Base-by-base conservation (phyloP, 2,113 vertebrate species). In the Boleophthalmus pectinirostris region DNA sequence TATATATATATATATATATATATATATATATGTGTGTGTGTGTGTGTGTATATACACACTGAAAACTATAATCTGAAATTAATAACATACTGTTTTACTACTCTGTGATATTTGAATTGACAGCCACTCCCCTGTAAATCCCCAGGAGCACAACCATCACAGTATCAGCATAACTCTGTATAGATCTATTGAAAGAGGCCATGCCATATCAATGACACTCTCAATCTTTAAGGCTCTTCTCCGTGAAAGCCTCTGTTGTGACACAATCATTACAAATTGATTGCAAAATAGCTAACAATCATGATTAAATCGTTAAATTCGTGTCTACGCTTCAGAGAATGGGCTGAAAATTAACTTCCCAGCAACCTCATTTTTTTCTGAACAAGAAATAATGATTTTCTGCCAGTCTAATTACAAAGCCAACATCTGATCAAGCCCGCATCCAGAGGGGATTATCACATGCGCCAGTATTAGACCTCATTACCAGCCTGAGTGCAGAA, bases 261-360 rank as follows among this genome's bases (percentile, higher is more conserved):
- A 96, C 95, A 97, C 96, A 97, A 96, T 98, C 96, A 97, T 98
- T 98, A 98, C 97, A 98, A 99, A 99, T 98, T 97, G 97, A 98
- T 98, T 98, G 97, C 97, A 98, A 98, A 99, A 99, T 97, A 98
- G 96, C 96, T 99, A 98, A 99, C 96, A 98, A 98, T 99, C 96
- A 97, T 97, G 95, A 99, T 98, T 98, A 98, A 98, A 98, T 99
- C 96, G 96, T 98, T 98, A 99, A 97, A 98, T 98, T 97, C 95
- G 94, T 97, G 96, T 98, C 96, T 98, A 95, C 94, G 96, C 96
- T 98, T 98, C 96, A 96, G 90, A 98, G 96, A 98, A 96, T 93
- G 88, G 90, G 94, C 94, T 96, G 96, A 98, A 99, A 99, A 98
- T 98, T 98, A 98, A 99, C 98, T 99, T 98, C 97, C 96, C 96